Evolutionary conservation across 2,797 vertebrate species (phyloP).

Genomic region (Thripadectes ignobilis): DNA sequence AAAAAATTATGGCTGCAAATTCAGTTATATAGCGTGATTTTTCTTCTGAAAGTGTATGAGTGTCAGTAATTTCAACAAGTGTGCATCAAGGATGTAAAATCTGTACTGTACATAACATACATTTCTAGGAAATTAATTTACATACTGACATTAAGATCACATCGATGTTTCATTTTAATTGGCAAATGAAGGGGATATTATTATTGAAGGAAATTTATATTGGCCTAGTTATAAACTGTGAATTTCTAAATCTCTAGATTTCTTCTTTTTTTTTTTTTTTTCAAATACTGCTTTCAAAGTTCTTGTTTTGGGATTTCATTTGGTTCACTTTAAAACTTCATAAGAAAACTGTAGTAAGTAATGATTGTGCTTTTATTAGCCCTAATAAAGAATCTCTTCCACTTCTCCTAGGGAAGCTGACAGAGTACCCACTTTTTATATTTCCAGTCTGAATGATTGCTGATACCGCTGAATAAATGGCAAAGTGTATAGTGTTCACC

Average conservation of each 20-base stretch:
- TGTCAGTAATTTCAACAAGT: conserved; percentile 68
- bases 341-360: conserved; percentile 48
- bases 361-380: conserved; percentile 50
- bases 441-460: background rate
- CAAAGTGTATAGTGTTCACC: background rate
- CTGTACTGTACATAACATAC: conserved; percentile 66
- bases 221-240: conserved; percentile 71
- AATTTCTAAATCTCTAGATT: conserved; percentile 68
- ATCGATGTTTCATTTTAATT: conserved; percentile 62
- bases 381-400: conserved; percentile 48
- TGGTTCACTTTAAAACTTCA: conserved; percentile 23
- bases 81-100: conserved; percentile 56
- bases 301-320: conserved; percentile 23
- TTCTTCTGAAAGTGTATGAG: conserved; percentile 26
- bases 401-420: conserved; percentile 24
- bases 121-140: conserved; percentile 68
- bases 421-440: background rate
- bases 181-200: conserved; percentile 64
- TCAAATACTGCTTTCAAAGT: conserved; percentile 45
- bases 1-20: conserved; percentile 56
- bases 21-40: conserved; percentile 33
- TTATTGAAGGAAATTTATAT: conserved; percentile 67
- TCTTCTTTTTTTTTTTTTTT: conserved; percentile 13
- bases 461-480: background rate
- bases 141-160: conserved; percentile 37